Evolutionary conservation across 2,797 vertebrate genomes (phyloP).

Genomic region (Sebastes hubbsi): DNA sequence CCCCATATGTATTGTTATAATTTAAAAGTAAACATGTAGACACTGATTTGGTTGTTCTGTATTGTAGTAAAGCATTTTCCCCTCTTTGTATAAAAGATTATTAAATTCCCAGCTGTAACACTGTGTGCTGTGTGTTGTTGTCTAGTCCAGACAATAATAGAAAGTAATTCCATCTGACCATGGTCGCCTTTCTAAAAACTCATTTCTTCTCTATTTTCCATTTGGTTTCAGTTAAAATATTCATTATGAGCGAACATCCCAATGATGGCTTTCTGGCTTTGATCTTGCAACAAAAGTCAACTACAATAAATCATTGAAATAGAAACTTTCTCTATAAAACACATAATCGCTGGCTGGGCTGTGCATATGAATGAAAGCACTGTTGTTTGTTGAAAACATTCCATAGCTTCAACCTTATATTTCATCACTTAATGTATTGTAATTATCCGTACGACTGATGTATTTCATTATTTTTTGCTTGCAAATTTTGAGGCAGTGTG

Average conservation of each 20-base stretch:
- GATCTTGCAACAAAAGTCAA: slow-evolving; percentile 21
- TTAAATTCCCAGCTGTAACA: slow-evolving; percentile 26
- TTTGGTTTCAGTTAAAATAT: slow-evolving; percentile 47
- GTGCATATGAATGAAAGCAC: not conserved
- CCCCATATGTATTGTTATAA: not conserved
- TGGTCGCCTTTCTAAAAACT: slow-evolving; percentile 1
- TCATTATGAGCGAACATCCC: slow-evolving; percentile 29
- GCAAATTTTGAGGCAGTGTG: not conserved
- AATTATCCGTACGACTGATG: not conserved
- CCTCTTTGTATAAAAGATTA: slow-evolving; percentile 9
- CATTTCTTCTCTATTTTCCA: slow-evolving; percentile 21
- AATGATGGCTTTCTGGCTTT: slow-evolving; percentile 29
- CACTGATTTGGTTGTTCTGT: not conserved
- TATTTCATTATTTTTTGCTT: not conserved
- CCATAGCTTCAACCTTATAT: not conserved
- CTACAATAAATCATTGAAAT: slow-evolving; percentile 25
- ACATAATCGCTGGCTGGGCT: not conserved
- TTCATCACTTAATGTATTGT: not conserved
- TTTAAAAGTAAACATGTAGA: not conserved
- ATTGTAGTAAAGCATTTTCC: not conserved
- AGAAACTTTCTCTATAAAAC: slow-evolving; percentile 8
- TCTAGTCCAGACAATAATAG: slow-evolving; percentile 39
- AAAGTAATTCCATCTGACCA: slow-evolving; percentile 47
- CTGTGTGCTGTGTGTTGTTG: not conserved
- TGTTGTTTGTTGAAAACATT: not conserved